Evolutionary conservation across 92 coral and sea anemone genomes (phyloP), one percentile per base, ranked within the genome.

Genomic region (Porites cylindrica): DNA sequence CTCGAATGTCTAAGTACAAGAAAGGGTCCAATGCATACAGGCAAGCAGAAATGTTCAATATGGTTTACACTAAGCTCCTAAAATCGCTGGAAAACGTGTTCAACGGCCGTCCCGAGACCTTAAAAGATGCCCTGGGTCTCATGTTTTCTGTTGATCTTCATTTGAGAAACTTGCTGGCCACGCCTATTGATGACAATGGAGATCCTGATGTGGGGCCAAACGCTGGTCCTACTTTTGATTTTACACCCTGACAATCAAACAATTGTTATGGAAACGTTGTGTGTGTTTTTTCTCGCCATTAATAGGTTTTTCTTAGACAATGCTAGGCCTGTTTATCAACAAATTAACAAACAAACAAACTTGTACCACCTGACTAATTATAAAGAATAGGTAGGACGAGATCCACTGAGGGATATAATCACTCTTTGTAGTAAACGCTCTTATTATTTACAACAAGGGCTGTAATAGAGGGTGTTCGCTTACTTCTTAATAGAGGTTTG

Each of bases 161-260:
- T 75, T 70, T 85, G 72, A 63, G 43, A 18, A 72, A 82, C 72
- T 70, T 93, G 52, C 59, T 93, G 8, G 81, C 88, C 63, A 80
- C 86, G 20, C 96, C 96, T 2, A 52, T 93, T 63, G 90, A 81
- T 20, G 85, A 82, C 6, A 72, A 85, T 50, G 92, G 96, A 0
- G 92, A 93, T 83, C 92, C 96, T n/a, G 89, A 87, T 70, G 77
- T 90, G 7, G 96, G 94, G 8, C 96, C 94, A 7, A 93, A 93
- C 74, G 94, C 96, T 21, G 94, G 88, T 2, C 96, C 94, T 1
- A 50, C 92, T 50, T 91, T 83, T 66, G 78, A 88, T 43, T 91
- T 91, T 52, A 56, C 82, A 16, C 92, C 92, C 4, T 82, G 47
- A 56, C 13, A 10, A 56, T 56, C 16, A 38, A 29, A 29, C 32